Evolutionary conservation across 2,888 invertebrate genomes (phyloP).

Genomic region (Lasioglossum morio): DNA sequence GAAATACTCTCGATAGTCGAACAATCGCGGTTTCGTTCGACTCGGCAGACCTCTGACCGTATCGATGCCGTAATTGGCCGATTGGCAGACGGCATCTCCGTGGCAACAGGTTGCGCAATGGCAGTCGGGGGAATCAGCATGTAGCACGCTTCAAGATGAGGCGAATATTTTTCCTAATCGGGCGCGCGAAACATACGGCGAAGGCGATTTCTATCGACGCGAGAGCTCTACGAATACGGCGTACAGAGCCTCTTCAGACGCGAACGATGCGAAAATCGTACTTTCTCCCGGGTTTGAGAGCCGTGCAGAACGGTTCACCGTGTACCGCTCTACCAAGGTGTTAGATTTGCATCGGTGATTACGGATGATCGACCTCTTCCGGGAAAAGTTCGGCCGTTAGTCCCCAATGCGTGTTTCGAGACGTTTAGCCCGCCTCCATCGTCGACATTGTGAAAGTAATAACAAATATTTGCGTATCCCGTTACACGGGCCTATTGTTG

Average conservation of each 20-base stretch:
- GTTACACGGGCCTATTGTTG: slow-evolving; percentile 28
- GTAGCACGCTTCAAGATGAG: slow-evolving; percentile 49
- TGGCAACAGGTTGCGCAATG: slow-evolving; percentile 36
- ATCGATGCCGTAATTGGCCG: slow-evolving; percentile 54
- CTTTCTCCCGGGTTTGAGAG: slow-evolving; percentile 60
- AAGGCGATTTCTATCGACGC: slow-evolving; percentile 65
- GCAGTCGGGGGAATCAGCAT: slow-evolving; percentile 36
- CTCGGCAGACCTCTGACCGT: slow-evolving; percentile 32
- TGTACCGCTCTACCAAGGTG: slow-evolving; percentile 59
- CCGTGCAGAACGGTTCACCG: slow-evolving; percentile 43
- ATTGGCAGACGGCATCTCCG: slow-evolving; percentile 43
- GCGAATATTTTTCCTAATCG: slow-evolving; percentile 56
- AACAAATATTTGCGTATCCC: slow-evolving; percentile 42
- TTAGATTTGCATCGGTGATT: slow-evolving; percentile 76
- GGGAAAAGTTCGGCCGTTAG: slow-evolving; percentile 63
- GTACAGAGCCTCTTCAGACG: neutral
- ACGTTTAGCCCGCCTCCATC: slow-evolving; percentile 34
- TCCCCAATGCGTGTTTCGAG: slow-evolving; percentile 24
- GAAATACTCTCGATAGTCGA: slow-evolving; percentile 2
- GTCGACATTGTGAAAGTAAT: slow-evolving; percentile 49
- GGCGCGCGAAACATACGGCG: slow-evolving; percentile 40
- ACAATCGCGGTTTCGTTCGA: slow-evolving; percentile 24
- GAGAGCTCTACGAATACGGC: slow-evolving; percentile 28
- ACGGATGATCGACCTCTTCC: slow-evolving; percentile 73
- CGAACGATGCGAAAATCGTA: slow-evolving; percentile 63